These are phyloP conservation scores for Epiperipatus broadwayi DNA, from an alignment of 2,888 invertebrate species.

Conservation along the genomic window DNA sequence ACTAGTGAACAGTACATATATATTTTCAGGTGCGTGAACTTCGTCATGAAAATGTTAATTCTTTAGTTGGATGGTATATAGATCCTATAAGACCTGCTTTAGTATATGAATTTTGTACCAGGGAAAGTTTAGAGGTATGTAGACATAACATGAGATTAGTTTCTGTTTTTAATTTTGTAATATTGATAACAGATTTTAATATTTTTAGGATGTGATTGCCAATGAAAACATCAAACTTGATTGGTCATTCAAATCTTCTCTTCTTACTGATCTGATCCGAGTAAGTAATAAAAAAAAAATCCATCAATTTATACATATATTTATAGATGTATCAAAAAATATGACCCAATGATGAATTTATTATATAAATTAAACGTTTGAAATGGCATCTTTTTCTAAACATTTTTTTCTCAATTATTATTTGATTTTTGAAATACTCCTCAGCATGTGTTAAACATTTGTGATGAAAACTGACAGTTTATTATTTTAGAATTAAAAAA, in stretches of 20 bases:
- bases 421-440: too few species aligned
- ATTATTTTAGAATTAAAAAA: too few species aligned
- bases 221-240: constrained; percentile 79
- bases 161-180: constrained; percentile 19
- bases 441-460: too few species aligned
- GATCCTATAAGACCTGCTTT: constrained; percentile 56
- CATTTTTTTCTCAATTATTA: too few species aligned
- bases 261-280: constrained; percentile 74
- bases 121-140: constrained; percentile 52
- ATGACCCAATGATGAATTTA: too few species aligned
- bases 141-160: not conserved
- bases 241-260: constrained; percentile 81
- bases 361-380: too few species aligned
- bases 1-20: too few species aligned
- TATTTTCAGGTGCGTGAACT: constrained; percentile 52
- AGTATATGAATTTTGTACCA: constrained; percentile 66
- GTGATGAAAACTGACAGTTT: too few species aligned
- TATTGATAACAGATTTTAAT: constrained; percentile 18
- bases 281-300: constrained; percentile 31
- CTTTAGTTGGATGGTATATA: constrained; percentile 62
- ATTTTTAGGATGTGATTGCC: constrained; percentile 48
- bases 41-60: constrained; percentile 75
- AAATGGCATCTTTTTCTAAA: too few species aligned
- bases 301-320: not conserved
- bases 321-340: not conserved